A percentile compares a stretch with the other conserved stretches of the same genome.
These are phyloP conservation scores for Delichon dasypus DNA, from an alignment of 2,797 vertebrate species.

Conservation along the genomic window DNA sequence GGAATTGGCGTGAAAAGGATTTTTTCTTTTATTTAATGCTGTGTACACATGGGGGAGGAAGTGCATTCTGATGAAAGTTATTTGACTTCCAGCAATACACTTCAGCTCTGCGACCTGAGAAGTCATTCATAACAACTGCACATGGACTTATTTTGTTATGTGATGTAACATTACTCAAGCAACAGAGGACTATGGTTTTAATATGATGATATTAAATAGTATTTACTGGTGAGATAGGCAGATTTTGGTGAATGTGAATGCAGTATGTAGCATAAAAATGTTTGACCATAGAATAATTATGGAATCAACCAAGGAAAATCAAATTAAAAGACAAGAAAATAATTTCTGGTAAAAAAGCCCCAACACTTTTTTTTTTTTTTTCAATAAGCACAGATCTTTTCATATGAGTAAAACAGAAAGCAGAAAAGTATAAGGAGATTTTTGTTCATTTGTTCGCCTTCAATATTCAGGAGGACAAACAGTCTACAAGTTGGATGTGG, in stretches of 20 bases:
- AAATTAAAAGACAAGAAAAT: neutral
- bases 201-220: neutral
- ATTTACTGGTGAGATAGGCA: neutral
- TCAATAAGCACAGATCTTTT: neutral
- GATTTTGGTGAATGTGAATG: neutral
- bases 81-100: neutral
- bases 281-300: neutral
- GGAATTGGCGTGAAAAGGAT: neutral
- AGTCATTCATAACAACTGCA: neutral
- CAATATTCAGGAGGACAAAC: slow-evolving; percentile 13
- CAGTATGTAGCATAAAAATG: neutral
- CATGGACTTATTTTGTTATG: neutral
- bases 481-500: neutral
- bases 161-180: neutral
- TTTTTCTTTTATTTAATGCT: neutral
- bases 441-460: slow-evolving; percentile 16
- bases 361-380: accelerated
- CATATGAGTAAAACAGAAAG: neutral
- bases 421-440: neutral
- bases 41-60: neutral
- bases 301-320: neutral
- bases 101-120: neutral
- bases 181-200: neutral
- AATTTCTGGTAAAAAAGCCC: neutral
- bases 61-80: neutral